Conservation (phyloP, 2,797 vertebrate species). For the Apogon talboti region DNA sequence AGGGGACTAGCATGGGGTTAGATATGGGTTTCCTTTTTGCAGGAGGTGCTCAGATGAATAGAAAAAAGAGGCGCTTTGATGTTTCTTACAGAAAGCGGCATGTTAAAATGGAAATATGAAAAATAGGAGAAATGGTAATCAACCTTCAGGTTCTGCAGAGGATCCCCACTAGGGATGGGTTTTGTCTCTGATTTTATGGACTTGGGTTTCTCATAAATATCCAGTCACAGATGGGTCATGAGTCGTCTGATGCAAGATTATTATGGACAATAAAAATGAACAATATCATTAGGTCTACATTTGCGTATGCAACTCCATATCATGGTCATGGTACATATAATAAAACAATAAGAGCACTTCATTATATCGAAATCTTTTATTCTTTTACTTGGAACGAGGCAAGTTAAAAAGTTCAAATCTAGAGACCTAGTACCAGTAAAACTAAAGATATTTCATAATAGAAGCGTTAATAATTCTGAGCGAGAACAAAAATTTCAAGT, state of each 20-base stretch:
- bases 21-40: constrained; percentile 73
- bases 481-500: too few relatives aligned
- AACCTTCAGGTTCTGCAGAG: constrained; percentile 45
- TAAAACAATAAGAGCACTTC: too few relatives aligned
- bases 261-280: constrained; percentile 11
- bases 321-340: too few relatives aligned
- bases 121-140: constrained; percentile 64
- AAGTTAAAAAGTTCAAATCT: too few relatives aligned
- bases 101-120: constrained; percentile 64
- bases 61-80: constrained; percentile 72
- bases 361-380: too few relatives aligned
- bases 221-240: constrained; percentile 36
- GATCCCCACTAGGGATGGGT: constrained; percentile 26
- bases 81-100: constrained; percentile 67
- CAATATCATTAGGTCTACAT: neutral
- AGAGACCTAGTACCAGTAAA: too few relatives aligned
- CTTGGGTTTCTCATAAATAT: constrained; percentile 47
- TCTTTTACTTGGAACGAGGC: too few relatives aligned
- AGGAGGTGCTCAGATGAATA: constrained; percentile 71
- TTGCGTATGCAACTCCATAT: too few relatives aligned
- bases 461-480: too few relatives aligned
- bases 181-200: constrained; percentile 45
- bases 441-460: too few relatives aligned
- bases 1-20: constrained; percentile 76
- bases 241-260: constrained; percentile 17